phyloP scores from a whole-genome alignment of 2,113 vertebrate species.

The Scolopax mira region DNA sequence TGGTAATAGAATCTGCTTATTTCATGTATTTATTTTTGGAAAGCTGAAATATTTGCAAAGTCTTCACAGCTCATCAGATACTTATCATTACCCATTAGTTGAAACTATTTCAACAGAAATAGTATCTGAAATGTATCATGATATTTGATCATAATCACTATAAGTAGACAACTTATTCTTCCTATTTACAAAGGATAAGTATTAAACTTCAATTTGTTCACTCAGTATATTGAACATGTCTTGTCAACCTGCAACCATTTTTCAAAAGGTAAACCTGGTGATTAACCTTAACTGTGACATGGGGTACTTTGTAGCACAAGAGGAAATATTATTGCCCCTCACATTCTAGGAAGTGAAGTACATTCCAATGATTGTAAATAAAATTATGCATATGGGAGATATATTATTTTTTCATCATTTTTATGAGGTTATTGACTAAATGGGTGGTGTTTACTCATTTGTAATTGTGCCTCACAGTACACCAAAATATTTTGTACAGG shows the following conservation, averaged over 20 bases:
- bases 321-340: not conserved
- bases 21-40: not conserved
- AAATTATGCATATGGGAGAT: not conserved
- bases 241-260: not conserved
- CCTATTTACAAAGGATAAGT: not conserved
- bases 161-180: not conserved
- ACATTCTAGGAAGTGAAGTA: not conserved
- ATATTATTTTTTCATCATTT: not conserved
- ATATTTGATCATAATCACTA: not conserved
- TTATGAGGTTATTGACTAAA: not conserved
- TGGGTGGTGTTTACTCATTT: not conserved
- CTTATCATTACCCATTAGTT: not conserved
- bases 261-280: not conserved
- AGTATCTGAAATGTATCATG: not conserved
- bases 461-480: not conserved
- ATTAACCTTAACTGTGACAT: not conserved
- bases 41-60: not conserved
- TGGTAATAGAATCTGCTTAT: not conserved
- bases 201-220: not conserved
- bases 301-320: not conserved
- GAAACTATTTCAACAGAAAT: not conserved
- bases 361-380: not conserved
- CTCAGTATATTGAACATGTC: rapidly evolving
- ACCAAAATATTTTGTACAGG: not conserved
- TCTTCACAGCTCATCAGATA: not conserved